Evolutionary conservation across 2,888 invertebrate genomes (phyloP).

Genomic region (Cyclophora punctaria): DNA sequence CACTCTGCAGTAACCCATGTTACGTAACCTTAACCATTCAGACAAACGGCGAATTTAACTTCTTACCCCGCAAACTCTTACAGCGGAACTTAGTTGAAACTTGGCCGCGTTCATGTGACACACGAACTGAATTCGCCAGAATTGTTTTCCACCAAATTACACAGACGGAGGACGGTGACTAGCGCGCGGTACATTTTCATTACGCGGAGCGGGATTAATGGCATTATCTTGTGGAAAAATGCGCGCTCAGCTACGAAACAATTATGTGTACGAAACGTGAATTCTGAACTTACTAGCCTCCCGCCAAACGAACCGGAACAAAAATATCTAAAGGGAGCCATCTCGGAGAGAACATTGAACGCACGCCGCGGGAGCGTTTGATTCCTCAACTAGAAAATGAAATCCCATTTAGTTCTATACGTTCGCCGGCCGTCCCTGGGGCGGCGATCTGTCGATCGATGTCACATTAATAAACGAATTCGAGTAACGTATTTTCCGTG

Average conservation of each 20-base stretch:
- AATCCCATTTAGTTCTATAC: constrained; percentile 57
- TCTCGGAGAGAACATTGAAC: constrained; percentile 39
- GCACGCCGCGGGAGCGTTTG: constrained; percentile 51
- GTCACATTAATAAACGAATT: constrained; percentile 63
- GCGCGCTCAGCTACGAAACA: constrained; percentile 48
- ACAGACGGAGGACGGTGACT: constrained; percentile 28
- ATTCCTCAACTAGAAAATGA: constrained; percentile 69
- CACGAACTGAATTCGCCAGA: constrained; percentile 34
- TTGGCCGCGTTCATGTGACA: constrained; percentile 25
- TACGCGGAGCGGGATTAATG: constrained; percentile 54
- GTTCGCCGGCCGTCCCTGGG: constrained; percentile 38
- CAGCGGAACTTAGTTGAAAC: constrained; percentile 25
- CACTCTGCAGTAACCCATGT: constrained; percentile 18
- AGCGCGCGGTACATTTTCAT: constrained; percentile 52
- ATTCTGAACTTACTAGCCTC: constrained; percentile 26
- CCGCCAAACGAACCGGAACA: constrained; percentile 40
- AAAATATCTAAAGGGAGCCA: constrained; percentile 42
- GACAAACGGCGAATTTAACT: constrained; percentile 35
- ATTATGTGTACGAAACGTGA: constrained; percentile 40
- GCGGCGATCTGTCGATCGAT: constrained; percentile 42
- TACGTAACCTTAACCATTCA: constrained; percentile 23
- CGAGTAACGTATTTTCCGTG: constrained; percentile 49
- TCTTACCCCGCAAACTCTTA: constrained; percentile 31
- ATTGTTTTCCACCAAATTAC: constrained; percentile 45
- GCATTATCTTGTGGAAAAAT: constrained; percentile 62